Conservation (phyloP, 1,140 invertebrate species). For the Drosophila takahashii region DNA sequence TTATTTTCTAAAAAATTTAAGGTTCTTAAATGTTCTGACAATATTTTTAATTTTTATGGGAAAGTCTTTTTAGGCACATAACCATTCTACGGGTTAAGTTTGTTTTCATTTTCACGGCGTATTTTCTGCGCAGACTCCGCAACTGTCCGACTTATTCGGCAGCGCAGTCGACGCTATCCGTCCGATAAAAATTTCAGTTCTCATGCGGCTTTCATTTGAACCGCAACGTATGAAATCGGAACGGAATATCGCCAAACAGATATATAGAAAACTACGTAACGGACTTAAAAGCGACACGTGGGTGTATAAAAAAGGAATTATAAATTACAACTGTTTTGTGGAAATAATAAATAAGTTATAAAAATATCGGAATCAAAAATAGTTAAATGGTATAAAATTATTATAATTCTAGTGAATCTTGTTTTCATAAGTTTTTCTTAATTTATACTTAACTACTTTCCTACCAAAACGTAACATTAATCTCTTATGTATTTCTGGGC, state of each 20-base stretch:
- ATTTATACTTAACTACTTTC: background rate
- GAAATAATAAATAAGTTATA: too few relatives aligned
- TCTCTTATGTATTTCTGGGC: background rate
- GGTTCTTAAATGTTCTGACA: background rate
- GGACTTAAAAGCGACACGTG: slow-evolving; percentile 24
- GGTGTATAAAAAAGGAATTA: slow-evolving; percentile 25
- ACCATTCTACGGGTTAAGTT: slow-evolving; percentile 64
- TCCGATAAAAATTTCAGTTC: slow-evolving; percentile 46
- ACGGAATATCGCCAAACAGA: background rate
- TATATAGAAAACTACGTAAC: slow-evolving; percentile 31
- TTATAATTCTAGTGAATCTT: background rate
- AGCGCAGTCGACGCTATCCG: slow-evolving; percentile 28
- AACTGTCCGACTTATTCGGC: slow-evolving; percentile 48
- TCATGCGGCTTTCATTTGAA: slow-evolving; percentile 61
- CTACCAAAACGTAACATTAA: background rate
- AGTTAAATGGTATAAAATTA: slow-evolving; percentile 18
- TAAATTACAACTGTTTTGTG: slow-evolving; percentile 38
- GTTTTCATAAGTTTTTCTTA: background rate
- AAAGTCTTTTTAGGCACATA: background rate
- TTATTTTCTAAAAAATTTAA: background rate
- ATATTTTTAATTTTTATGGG: background rate
- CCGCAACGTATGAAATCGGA: slow-evolving; percentile 38
- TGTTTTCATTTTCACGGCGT: slow-evolving; percentile 63
- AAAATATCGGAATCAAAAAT: slow-evolving; percentile 44
- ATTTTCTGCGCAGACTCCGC: slow-evolving; percentile 61